Evolutionary conservation across 2,888 invertebrate species (phyloP), one percentile per base, ranked within the genome.

Genomic region (Ennomos fuscantarius): DNA sequence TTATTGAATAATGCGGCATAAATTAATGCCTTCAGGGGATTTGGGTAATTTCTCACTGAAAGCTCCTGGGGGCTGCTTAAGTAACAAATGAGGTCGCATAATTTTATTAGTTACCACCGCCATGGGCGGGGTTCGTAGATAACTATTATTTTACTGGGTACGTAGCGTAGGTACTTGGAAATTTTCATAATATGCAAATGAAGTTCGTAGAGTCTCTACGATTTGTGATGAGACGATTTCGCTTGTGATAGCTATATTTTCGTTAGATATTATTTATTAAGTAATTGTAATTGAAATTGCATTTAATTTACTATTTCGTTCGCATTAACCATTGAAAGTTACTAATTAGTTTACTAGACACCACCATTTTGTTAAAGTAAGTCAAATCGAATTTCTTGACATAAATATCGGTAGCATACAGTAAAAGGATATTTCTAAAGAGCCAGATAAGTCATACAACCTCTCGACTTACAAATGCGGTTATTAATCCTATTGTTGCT

Each of bases 81-180:
- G 76, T 79, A 75, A 85, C 72, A 79, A 85, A 83, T 79, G 77
- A 74, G 79, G 79, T 77, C 79, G 76, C 79, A 82, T 84, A 76
- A 85, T 82, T 84, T 81, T 79, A 82, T 85, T 78, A 80, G 76
- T 76, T 74, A 60, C 63, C 71, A 65, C 67, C 52, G 43, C 55
- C 58, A 54, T 44, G 36, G 57, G 45, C 54, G 49, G 54, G 55
- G 60, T 10, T 42, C 37, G 44, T 33, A 15, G 54, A 48, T 54
- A 50, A 61, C 51, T 48, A 40, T 54, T 43, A 34, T 53, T 52
- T 51, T 53, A 54, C 53, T 53, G 68, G 68, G 59, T 24, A 24
- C 24, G 24, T 24, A 24, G 24, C 49, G 53, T 58, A 69, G 50
- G 50, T 60, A 65, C 64, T 69, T 62, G 61, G 53, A 61, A 60